Conservation (phyloP, 2,888 invertebrate genomes). For the Tupiocoris notatus region DNA sequence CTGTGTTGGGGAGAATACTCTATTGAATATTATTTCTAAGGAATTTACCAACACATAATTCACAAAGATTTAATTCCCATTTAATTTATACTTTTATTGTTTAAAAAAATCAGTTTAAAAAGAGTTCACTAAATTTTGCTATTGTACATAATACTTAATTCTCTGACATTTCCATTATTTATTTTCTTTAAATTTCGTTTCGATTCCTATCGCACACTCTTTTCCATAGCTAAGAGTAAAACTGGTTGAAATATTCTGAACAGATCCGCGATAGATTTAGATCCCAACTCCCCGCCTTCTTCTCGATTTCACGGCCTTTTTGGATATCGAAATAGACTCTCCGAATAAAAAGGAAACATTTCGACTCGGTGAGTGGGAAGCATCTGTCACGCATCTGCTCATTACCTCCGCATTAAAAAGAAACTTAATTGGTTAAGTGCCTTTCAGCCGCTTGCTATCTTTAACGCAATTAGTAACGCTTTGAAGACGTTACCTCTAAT, state of each 20-base stretch:
- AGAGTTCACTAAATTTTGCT: no score
- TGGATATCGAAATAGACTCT: slow-evolving; percentile 30
- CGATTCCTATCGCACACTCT: no score
- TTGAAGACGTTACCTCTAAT: slow-evolving; percentile 34
- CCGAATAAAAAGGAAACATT: slow-evolving; percentile 8
- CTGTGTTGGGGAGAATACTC: no score
- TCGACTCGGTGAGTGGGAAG: slow-evolving; percentile 10
- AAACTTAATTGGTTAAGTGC: slow-evolving; percentile 40
- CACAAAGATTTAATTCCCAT: no score
- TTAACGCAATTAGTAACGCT: slow-evolving; percentile 43
- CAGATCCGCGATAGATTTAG: background rate
- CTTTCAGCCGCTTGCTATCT: slow-evolving; percentile 35
- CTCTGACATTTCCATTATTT: no score
- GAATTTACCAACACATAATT: no score
- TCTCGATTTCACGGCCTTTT: background rate
- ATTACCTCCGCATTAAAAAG: slow-evolving; percentile 29
- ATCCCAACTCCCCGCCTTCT: background rate
- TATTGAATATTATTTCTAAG: no score
- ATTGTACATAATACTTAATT: no score
- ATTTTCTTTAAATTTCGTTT: no score
- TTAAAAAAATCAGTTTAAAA: no score
- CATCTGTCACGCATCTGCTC: slow-evolving; percentile 40
- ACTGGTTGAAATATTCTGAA: background rate
- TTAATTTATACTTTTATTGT: no score
- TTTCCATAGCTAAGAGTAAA: no score